Conservation (phyloP, 2,888 invertebrate genomes). For the Drosophila neoperkinsi region DNA sequence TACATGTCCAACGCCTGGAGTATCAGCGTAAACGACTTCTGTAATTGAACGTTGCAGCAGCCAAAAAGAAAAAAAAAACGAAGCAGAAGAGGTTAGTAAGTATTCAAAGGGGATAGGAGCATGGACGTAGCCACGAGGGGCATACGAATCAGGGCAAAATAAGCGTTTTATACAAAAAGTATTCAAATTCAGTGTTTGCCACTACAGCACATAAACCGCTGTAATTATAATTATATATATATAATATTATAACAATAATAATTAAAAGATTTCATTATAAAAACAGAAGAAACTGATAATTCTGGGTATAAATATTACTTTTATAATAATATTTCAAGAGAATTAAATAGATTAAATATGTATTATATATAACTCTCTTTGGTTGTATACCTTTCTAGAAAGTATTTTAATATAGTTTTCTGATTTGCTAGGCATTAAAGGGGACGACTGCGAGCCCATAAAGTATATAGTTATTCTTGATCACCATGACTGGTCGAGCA, state of each 20-base stretch:
- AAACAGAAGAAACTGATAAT: background rate
- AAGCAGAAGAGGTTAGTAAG: background rate
- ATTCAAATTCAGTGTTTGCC: background rate
- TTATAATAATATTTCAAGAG: background rate
- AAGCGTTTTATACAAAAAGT: background rate
- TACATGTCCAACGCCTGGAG: conserved; percentile 95
- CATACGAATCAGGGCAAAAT: background rate
- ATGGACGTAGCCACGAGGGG: background rate
- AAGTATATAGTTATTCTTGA: background rate
- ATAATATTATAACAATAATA: background rate
- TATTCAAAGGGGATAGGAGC: background rate
- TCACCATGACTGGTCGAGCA: background rate
- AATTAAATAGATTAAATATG: background rate
- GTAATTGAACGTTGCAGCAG: conserved; percentile 85
- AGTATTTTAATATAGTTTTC: background rate
- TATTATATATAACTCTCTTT: background rate
- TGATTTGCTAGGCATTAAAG: no score
- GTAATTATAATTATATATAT: background rate
- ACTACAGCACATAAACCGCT: background rate
- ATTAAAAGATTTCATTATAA: background rate
- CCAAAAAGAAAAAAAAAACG: conserved; percentile 22
- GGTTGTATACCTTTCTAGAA: background rate
- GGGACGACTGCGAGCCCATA: no score
- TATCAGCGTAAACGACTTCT: conserved; percentile 97
- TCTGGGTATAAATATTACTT: background rate